Evolutionary conservation across 2,113 vertebrate species (phyloP).

Genomic region (Atractosteus spatula): DNA sequence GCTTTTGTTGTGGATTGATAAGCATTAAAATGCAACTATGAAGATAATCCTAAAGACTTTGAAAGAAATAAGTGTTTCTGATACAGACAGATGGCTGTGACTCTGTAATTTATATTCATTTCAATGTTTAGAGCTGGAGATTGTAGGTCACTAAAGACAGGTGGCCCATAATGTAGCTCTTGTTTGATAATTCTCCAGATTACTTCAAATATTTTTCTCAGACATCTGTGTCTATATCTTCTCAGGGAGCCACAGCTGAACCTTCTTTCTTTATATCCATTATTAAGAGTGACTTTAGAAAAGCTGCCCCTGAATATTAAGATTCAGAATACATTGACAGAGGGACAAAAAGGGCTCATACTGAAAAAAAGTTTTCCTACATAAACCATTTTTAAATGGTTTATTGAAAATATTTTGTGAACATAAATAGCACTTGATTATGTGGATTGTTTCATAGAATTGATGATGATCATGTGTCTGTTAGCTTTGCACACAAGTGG

Average conservation of each 20-base stretch:
- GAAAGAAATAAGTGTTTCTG: constrained; percentile 31
- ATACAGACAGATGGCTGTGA: constrained; percentile 59
- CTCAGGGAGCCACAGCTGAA: constrained; percentile 1
- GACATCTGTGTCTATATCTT: constrained; percentile 27
- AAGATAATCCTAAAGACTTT: constrained; percentile 37
- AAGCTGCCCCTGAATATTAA: constrained; percentile 4
- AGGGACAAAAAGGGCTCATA: no score
- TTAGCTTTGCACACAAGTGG: no score
- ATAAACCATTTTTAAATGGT: no score
- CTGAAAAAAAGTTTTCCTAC: no score
- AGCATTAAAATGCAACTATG: constrained; percentile 7
- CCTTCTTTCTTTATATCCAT: constrained; percentile 3
- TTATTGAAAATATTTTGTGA: not conserved
- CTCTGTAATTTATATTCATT: constrained; percentile 45
- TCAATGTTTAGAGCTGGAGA: constrained; percentile 36
- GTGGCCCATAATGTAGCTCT: constrained; percentile 63
- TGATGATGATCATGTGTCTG: no score
- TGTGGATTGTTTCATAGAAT: not conserved
- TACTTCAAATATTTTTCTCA: constrained; percentile 39
- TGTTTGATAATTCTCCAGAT: constrained; percentile 67
- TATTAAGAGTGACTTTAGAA: constrained; percentile 8
- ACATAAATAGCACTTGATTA: not conserved
- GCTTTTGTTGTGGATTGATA: no score
- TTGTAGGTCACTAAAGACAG: constrained; percentile 44
- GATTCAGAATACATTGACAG: not conserved